phyloP scores from a whole-genome alignment of 2,797 vertebrate genomes.

The Triplophysa yarkandensis region DNA sequence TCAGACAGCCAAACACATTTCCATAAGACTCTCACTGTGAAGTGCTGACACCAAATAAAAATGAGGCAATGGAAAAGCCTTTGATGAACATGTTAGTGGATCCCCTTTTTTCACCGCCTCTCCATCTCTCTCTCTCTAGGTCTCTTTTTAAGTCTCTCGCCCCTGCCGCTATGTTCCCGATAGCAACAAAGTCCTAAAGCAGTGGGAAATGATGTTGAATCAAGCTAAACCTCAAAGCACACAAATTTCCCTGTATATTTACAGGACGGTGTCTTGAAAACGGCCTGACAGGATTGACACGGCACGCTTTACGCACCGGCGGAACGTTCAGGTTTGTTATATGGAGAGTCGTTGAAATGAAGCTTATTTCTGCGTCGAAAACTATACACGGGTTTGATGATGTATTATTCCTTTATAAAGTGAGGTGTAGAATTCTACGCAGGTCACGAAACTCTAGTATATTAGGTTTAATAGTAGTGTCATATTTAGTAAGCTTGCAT shows the following conservation, averaged over 20 bases:
- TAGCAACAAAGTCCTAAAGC: conserved; percentile 58
- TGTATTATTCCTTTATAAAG: too few species aligned
- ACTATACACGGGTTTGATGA: too few species aligned
- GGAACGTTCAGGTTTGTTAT: conserved; percentile 18
- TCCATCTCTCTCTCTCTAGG: conserved; percentile 20
- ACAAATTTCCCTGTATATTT: conserved; percentile 51
- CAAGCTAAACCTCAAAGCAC: conserved; percentile 56
- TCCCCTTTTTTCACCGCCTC: conserved; percentile 23
- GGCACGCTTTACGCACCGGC: conserved; percentile 20
- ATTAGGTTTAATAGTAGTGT: neutral
- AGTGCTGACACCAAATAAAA: conserved; percentile 57
- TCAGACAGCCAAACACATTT: conserved; percentile 60
- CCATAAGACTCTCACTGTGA: conserved; percentile 59
- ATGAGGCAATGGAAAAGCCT: conserved; percentile 45
- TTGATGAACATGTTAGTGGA: conserved; percentile 61
- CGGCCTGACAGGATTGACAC: conserved; percentile 29
- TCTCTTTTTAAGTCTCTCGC: conserved; percentile 26
- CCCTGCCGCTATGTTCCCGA: conserved; percentile 22
- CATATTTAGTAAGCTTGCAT: neutral
- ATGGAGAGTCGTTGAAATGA: too few species aligned
- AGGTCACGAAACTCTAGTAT: neutral
- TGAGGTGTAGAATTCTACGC: neutral
- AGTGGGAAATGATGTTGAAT: conserved; percentile 56
- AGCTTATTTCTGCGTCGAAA: too few species aligned
- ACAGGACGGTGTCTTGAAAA: conserved; percentile 36